These are phyloP conservation scores for Pandemis cinnamomeana DNA, from an alignment of 2,888 invertebrate species.

Conservation along the genomic window DNA sequence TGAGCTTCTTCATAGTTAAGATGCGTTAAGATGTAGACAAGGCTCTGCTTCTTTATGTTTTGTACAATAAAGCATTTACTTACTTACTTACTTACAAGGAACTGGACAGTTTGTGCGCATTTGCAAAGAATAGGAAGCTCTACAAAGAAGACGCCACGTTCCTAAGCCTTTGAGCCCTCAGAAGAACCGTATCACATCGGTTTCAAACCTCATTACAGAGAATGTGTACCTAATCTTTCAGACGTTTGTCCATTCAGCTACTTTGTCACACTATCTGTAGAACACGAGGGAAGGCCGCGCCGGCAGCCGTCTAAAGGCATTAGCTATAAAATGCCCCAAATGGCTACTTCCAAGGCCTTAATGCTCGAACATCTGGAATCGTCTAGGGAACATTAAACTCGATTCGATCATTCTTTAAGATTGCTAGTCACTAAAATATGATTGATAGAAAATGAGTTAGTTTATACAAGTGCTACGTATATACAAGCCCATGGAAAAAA, in stretches of 20 bases:
- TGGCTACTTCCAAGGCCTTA: conserved; percentile 14
- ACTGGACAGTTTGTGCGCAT: too few species aligned
- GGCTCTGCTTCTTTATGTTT: too few species aligned
- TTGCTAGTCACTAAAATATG: not conserved
- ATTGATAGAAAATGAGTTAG: not conserved
- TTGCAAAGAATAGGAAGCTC: too few species aligned
- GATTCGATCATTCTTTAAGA: not conserved
- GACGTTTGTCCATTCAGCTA: not conserved
- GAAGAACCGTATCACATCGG: not conserved
- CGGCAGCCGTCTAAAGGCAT: not conserved
- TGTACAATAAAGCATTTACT: too few species aligned
- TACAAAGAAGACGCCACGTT: too few species aligned
- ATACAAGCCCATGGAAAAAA: too few species aligned
- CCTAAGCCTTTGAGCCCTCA: too few species aligned
- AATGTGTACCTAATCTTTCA: not conserved
- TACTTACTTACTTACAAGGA: too few species aligned
- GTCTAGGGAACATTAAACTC: conserved; percentile 3
- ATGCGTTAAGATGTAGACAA: too few species aligned
- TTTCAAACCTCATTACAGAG: not conserved
- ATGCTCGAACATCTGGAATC: not conserved
- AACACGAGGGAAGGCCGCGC: not conserved
- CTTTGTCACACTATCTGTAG: conserved; percentile 1
- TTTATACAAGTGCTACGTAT: too few species aligned
- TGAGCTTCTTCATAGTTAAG: too few species aligned
- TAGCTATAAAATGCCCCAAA: conserved; percentile 14